phyloP scores from a whole-genome alignment of 2,113 vertebrate genomes.

The Esox niger region DNA sequence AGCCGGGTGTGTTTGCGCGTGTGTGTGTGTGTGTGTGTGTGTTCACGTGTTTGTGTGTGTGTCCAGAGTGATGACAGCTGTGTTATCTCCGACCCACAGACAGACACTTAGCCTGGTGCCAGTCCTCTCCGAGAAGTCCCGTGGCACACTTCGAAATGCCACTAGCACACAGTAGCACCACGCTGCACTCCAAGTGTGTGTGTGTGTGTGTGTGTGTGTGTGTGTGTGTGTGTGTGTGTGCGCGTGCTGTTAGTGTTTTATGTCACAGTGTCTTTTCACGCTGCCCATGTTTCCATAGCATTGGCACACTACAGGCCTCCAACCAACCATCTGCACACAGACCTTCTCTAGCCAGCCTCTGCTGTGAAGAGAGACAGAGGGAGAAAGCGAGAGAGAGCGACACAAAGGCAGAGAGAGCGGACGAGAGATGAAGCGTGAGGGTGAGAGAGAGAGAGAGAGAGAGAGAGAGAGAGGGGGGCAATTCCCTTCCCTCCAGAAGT shows the following conservation, averaged over 20 bases:
- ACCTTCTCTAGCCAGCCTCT: constrained; percentile 43
- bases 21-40: not conserved
- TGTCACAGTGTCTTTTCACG: constrained; percentile 1
- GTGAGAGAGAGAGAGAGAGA: not conserved
- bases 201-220: not conserved
- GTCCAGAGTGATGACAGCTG: constrained; percentile 57
- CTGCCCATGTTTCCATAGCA: constrained; percentile 27
- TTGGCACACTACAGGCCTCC: constrained; percentile 47
- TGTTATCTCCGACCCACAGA: constrained; percentile 68
- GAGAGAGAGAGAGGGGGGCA: not conserved
- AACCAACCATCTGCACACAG: constrained; percentile 60
- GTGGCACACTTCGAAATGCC: constrained; percentile 68
- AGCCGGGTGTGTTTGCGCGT: not conserved
- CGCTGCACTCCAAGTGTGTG: too few species aligned
- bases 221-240: not conserved
- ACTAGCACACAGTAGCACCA: too few species aligned
- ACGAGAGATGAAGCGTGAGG: not conserved
- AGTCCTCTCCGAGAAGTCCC: constrained; percentile 60
- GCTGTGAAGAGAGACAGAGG: constrained; percentile 29
- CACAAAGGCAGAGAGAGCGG: not conserved
- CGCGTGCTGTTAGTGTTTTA: not conserved
- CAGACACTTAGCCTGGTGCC: constrained; percentile 62
- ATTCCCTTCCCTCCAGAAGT: too few species aligned
- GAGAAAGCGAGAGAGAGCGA: not conserved
- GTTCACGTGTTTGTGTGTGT: not conserved